phyloP scores from a whole-genome alignment of 2,888 invertebrate species.

The Eristalis tenax region DNA sequence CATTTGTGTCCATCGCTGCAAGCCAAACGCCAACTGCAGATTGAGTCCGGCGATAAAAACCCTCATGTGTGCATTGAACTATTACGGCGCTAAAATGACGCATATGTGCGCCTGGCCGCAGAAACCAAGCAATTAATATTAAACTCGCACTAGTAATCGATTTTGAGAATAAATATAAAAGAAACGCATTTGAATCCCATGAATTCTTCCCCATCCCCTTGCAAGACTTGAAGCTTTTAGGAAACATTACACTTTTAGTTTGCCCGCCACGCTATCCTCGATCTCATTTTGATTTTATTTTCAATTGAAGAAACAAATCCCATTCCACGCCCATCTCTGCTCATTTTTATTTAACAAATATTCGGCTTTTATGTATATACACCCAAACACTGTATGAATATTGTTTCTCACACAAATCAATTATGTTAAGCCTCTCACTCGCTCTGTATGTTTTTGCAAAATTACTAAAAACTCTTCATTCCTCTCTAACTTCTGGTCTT shows the following conservation, averaged over 20 bases:
- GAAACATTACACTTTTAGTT: neutral
- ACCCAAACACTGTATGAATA: neutral
- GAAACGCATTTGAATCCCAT: neutral
- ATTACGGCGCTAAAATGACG: too few species aligned
- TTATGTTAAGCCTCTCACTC: slow-evolving; percentile 14
- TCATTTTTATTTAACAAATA: neutral
- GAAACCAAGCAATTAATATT: too few species aligned
- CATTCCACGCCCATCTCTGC: slow-evolving; percentile 21
- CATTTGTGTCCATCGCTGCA: too few species aligned
- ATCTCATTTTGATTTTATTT: neutral
- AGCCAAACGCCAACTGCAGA: too few species aligned
- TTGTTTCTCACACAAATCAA: slow-evolving; percentile 9
- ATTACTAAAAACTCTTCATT: slow-evolving; percentile 21
- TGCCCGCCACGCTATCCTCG: neutral
- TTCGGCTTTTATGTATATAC: slow-evolving; percentile 37
- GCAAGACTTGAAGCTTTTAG: slow-evolving; percentile 26
- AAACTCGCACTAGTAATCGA: too few species aligned
- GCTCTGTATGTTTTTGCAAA: neutral
- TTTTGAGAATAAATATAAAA: neutral
- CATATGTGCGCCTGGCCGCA: too few species aligned
- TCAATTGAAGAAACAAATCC: neutral
- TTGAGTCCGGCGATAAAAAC: too few species aligned
- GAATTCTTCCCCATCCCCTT: neutral
- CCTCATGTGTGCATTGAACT: too few species aligned
- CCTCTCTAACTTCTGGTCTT: slow-evolving; percentile 72